Evolutionary conservation across 1,140 invertebrate genomes (phyloP), one percentile per base, ranked within the genome.

Genomic region (Hesperophylax magnus): DNA sequence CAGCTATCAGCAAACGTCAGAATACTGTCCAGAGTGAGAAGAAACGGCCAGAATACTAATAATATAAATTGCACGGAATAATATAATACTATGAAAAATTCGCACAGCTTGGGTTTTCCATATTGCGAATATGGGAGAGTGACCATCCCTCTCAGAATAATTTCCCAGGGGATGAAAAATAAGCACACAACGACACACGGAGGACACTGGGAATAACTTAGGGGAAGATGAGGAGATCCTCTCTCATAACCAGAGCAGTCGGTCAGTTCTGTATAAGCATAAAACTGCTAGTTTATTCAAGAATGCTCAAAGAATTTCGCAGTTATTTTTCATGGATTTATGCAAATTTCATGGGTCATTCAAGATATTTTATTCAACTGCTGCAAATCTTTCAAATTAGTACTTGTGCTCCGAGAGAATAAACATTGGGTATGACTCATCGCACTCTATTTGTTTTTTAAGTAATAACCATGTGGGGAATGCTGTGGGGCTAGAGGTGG

Each of bases 151-250:
- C 81, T 80, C 72, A 72, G 27, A 20, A 81, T 84, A 84, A 84
- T 84, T 84, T 84, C 82, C 82, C 52, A 39, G 80, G 82, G 82
- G 47, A 63, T 79, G 72, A 47, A 80, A 80, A 84, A 81, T 84
- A 84, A 84, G 82, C 79, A 72, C 82, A 84, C 77, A 80, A 81
- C 82, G 82, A 81, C 80, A 83, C 82, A 81, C 82, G n/a, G 17
- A 31, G 77, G 82, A 80, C 78, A 34, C 18, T 9, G 31, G 18
- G 81, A 58, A 82, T 82, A 82, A 75, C 22, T 52, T 72, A 72
- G 54, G n/a, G 22, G 8, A 27, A 63, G 75, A 77, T 52, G 60
- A 52, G 75, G 24, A 34, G 17, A 77, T 20, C 47, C 20, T 14
- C 63, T 65, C 58, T 63, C 75, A 22, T 77, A 77, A 63, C 61